Evolutionary conservation across 2,888 invertebrate genomes (phyloP).

Genomic region (Halictus quadricinctus): DNA sequence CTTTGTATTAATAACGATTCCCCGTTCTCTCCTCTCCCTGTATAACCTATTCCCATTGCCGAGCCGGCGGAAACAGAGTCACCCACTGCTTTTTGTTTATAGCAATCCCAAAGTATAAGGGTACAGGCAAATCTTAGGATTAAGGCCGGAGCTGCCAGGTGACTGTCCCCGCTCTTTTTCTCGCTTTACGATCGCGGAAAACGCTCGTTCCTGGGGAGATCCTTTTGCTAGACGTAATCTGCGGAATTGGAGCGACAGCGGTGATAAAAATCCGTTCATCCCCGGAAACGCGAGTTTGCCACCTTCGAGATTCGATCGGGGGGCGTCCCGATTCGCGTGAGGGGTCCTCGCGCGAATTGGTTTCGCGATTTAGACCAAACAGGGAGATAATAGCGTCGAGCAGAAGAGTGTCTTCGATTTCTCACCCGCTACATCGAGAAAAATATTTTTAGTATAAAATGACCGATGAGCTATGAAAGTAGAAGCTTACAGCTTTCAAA

Average conservation of each 20-base stretch:
- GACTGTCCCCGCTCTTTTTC: constrained; percentile 59
- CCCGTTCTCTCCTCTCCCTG: constrained; percentile 33
- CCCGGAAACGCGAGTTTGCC: not conserved
- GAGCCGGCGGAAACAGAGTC: constrained; percentile 40
- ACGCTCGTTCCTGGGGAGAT: constrained; percentile 45
- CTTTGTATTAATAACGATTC: constrained; percentile 79
- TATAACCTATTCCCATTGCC: constrained; percentile 62
- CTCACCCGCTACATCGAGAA: no score
- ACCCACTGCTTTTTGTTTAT: constrained; percentile 76
- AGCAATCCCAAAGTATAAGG: constrained; percentile 70
- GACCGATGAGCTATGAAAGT: no score
- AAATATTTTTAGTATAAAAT: no score
- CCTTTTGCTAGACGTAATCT: constrained; percentile 56
- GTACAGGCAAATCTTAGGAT: constrained; percentile 77
- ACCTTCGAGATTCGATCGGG: not conserved
- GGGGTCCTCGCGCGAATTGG: not conserved
- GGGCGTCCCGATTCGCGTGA: not conserved
- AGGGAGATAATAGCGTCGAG: not conserved
- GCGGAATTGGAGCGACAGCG: constrained; percentile 14
- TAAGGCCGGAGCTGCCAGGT: constrained; percentile 69
- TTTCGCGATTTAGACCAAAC: not conserved
- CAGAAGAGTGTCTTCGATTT: no score
- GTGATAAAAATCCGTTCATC: constrained; percentile 34
- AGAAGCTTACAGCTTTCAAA: no score
- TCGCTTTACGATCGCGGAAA: constrained; percentile 64